Conservation (phyloP, 2,797 vertebrate genomes). For the Gorsachius magnificus region DNA sequence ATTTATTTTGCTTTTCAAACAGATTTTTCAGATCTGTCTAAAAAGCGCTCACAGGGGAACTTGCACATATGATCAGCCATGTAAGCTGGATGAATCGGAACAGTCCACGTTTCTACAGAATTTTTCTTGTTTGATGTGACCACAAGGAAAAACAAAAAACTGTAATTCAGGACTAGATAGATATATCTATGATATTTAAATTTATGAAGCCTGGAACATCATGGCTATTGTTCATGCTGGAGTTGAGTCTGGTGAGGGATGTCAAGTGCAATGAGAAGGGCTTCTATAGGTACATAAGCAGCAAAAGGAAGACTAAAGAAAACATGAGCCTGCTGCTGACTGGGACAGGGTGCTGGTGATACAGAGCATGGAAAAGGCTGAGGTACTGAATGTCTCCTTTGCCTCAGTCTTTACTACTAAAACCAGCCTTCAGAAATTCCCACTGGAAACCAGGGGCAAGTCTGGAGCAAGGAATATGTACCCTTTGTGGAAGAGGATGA, state of each 20-base stretch:
- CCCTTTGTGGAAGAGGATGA: not conserved
- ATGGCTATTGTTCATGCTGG: not conserved
- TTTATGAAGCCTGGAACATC: not conserved
- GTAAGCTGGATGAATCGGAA: not conserved
- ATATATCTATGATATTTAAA: not conserved
- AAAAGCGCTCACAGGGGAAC: not conserved
- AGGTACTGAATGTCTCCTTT: not conserved
- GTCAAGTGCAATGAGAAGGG: not conserved
- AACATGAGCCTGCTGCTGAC: not conserved
- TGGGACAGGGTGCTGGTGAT: not conserved
- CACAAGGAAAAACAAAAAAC: not conserved
- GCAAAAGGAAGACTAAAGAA: not conserved
- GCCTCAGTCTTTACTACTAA: not conserved
- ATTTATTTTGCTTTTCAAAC: conserved; percentile 32
- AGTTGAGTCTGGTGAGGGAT: not conserved
- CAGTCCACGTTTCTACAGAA: not conserved
- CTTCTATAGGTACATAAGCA: not conserved
- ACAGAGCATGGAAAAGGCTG: not conserved
- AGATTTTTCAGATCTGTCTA: conserved; percentile 23
- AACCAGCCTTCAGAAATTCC: not conserved
- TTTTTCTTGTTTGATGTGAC: not conserved
- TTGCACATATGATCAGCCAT: not conserved
- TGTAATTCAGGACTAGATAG: not conserved
- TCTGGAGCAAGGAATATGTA: not conserved
- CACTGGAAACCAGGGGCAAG: not conserved